Conservation (phyloP, 2,797 vertebrate species). For the Micropoecilia bifurca region DNA sequence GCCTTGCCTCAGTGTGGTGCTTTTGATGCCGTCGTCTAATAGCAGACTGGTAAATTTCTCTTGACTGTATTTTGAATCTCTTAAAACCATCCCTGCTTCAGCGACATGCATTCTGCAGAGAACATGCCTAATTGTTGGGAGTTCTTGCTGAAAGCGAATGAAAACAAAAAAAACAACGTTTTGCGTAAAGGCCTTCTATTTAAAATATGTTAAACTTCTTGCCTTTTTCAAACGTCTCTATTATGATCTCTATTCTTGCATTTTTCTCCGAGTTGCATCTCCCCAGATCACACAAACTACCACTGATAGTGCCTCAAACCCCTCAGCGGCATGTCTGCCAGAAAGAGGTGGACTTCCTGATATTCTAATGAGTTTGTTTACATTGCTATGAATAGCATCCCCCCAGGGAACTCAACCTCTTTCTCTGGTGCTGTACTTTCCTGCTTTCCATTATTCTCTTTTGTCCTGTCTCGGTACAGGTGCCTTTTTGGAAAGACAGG, state of each 20-base stretch:
- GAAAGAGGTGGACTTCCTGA: constrained; percentile 63
- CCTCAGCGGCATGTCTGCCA: constrained; percentile 45
- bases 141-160: not conserved
- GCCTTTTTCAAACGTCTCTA: not conserved
- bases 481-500: constrained; percentile 41
- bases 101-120: not conserved
- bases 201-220: not conserved
- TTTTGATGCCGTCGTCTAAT: constrained; percentile 24
- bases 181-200: not conserved
- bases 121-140: not conserved
- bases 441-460: constrained; percentile 41
- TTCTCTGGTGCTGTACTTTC: constrained; percentile 38
- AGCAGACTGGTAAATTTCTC: constrained; percentile 22
- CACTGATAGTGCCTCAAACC: constrained; percentile 28
- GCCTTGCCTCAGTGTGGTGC: constrained; percentile 23
- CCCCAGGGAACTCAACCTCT: constrained; percentile 47
- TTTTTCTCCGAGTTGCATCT: constrained; percentile 14
- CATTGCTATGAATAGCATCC: constrained; percentile 66
- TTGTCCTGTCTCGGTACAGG: constrained; percentile 43
- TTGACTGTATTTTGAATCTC: constrained; percentile 3
- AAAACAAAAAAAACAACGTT: not conserved
- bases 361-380: constrained; percentile 78
- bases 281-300: constrained; percentile 20
- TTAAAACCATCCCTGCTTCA: constrained; percentile 11
- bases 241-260: not conserved